A percentile compares a stretch with the other conserved stretches of the same genome.
These are phyloP conservation scores for Bubo bubo DNA, from an alignment of 2,113 vertebrate species.

Conservation along the genomic window DNA sequence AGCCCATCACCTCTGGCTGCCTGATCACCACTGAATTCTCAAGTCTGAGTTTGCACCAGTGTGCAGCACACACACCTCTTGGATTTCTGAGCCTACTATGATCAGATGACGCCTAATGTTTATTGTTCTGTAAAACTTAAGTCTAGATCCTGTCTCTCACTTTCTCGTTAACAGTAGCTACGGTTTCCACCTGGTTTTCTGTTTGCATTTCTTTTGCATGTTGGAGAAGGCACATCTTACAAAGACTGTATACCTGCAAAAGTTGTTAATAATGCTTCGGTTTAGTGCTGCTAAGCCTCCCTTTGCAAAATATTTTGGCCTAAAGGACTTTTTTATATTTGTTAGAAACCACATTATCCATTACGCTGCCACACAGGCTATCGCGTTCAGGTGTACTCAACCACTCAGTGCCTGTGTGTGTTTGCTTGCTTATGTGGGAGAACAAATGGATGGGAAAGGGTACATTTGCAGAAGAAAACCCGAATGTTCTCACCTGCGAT, in stretches of 20 bases:
- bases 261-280: not conserved
- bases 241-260: not conserved
- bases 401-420: not conserved
- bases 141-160: not conserved
- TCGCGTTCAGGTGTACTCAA: accelerated
- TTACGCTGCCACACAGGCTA: not conserved
- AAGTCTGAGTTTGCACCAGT: not conserved
- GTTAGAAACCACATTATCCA: not conserved
- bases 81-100: not conserved
- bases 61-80: accelerated
- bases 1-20: not conserved
- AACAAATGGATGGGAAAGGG: not conserved
- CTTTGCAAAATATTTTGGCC: not conserved
- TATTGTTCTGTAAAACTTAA: not conserved
- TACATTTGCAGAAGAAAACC: not conserved
- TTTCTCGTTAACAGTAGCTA: not conserved
- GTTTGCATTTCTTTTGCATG: not conserved
- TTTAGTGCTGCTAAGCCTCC: not conserved
- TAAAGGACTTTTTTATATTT: not conserved
- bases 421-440: not conserved
- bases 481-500: not conserved
- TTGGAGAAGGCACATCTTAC: not conserved
- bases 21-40: not conserved
- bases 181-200: not conserved
- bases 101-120: not conserved